phyloP scores from a whole-genome alignment of 2,797 vertebrate species.

The Coccyzus lansbergi region DNA sequence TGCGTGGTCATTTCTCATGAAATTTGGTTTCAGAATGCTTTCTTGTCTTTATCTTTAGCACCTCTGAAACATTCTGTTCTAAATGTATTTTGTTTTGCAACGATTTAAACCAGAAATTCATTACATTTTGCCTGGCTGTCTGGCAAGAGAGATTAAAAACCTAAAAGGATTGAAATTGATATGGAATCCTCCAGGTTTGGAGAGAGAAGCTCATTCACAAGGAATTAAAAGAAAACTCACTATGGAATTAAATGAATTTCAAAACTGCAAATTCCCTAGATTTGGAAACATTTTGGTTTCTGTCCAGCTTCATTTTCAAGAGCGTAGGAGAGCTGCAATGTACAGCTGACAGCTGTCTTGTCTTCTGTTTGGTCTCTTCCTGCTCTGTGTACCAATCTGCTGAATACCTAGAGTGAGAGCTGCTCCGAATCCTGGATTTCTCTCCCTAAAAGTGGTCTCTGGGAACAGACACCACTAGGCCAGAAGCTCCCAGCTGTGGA shows the following conservation, averaged over 20 bases:
- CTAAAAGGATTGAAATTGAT: constrained; percentile 43
- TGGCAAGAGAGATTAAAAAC: constrained; percentile 41
- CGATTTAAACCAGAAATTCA: constrained; percentile 36
- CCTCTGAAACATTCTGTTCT: not conserved
- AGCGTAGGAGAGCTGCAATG: not conserved
- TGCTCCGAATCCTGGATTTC: not conserved
- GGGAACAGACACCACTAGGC: not conserved
- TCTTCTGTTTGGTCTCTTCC: constrained; percentile 15
- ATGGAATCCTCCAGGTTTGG: constrained; percentile 48
- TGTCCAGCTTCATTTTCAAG: constrained; percentile 51
- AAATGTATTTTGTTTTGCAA: constrained; percentile 41
- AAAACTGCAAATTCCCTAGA: constrained; percentile 36
- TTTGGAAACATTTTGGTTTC: constrained; percentile 55
- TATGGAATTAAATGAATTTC: constrained; percentile 44
- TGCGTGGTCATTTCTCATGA: not conserved
- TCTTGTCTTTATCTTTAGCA: not conserved
- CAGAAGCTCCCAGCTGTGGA: not conserved
- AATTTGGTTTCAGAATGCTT: not conserved
- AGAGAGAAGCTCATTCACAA: constrained; percentile 40
- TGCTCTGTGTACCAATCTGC: not conserved
- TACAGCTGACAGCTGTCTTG: constrained; percentile 64
- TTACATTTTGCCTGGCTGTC: constrained; percentile 12
- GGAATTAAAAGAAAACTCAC: constrained; percentile 48
- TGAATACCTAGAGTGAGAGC: not conserved
- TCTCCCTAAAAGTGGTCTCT: not conserved